Evolutionary conservation across 2,888 invertebrate genomes (phyloP), one percentile per base, ranked within the genome.

Genomic region (Neoaliturus tenellus): DNA sequence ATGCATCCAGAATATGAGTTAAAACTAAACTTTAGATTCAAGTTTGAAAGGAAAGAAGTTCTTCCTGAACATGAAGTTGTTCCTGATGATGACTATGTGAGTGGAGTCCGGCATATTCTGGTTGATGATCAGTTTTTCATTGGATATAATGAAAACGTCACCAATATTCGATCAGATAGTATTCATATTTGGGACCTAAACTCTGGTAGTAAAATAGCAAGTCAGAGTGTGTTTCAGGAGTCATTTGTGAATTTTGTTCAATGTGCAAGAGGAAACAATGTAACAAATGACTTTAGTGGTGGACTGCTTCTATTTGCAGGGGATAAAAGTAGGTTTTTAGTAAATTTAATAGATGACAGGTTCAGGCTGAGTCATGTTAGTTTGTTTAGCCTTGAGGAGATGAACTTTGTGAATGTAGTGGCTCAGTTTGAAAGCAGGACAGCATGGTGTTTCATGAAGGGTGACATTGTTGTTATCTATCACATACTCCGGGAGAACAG

Each of bases 311-410:
- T 62, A 2, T 62, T 62, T 28, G 62, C 25, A 8, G 62, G 62
- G 6, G 62, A 62, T 31, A 62, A 28, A 6, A 31, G 62, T 31
- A 28, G 17, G 31, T 62, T 62, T 31, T 62, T 62, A 62, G 62
- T 62, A 5, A 62, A 62, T 62, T 62, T 62, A 17, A 62, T 62
- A 14, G 62, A 62, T 28, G 62, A 62, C 5, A 62, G 62, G 14
- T 17, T 20, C 20, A 25, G 17, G 14, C 28, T 62, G 1, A 28
- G 62, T 20, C 62, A 62, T 12, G 17, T 62, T 28, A 62, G 62
- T 31, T 62, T 62, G 62, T 62, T 62, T 17, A 28, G 62, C 31
- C 62, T 62, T 62, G 31, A 14, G 17, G 62, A 62, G 14, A 62
- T 62, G 62, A 62, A 62, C 28, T 62, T 62, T 17, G 14, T 28